Conservation (phyloP, 2,888 invertebrate species). For the Lepidocyrtoides sp. region DNA sequence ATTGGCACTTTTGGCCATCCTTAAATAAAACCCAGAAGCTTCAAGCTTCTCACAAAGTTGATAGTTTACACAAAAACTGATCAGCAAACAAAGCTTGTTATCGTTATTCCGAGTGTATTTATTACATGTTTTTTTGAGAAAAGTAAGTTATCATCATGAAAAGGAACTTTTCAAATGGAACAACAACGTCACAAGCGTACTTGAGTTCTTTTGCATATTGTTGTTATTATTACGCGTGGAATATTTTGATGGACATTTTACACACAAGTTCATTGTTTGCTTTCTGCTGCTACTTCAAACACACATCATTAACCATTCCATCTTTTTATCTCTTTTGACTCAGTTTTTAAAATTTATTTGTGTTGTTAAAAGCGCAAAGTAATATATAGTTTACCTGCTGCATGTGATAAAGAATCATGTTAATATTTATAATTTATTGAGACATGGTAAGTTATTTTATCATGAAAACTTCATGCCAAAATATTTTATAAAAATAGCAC, state of each 20-base stretch:
- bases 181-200: neutral
- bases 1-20: constrained; percentile 29
- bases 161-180: neutral
- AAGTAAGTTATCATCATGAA: constrained; percentile 35
- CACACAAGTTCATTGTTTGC: constrained; percentile 28
- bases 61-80: neutral
- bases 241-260: constrained; percentile 45
- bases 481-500: no score
- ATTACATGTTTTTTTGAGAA: neutral
- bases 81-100: constrained; percentile 39
- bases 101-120: no score
- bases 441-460: constrained; percentile 16
- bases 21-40: constrained; percentile 45
- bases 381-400: neutral
- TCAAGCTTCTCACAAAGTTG: neutral
- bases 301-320: neutral
- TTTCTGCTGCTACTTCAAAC: neutral
- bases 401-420: constrained; percentile 8
- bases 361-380: constrained; percentile 10
- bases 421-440: constrained; percentile 1
- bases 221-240: neutral
- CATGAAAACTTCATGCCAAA: constrained; percentile 13
- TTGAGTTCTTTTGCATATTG: no score
- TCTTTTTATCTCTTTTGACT: constrained; percentile 37
- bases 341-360: neutral